Conservation (phyloP, 2,113 vertebrate species). For the Myotis davidii region DNA sequence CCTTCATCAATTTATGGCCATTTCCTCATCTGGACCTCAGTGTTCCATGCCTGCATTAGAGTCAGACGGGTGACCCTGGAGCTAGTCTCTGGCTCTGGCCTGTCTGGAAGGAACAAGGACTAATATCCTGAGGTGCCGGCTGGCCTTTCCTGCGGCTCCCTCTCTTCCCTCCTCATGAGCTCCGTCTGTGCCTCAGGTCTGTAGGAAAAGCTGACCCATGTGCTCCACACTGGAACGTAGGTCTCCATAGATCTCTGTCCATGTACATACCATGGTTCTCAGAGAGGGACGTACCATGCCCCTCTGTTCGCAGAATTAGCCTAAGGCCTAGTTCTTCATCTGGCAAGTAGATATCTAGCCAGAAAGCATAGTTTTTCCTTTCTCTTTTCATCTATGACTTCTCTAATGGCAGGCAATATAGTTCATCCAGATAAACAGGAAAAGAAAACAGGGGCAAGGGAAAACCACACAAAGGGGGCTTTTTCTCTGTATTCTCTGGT, state of each 20-base stretch:
- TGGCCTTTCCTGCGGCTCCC: background rate
- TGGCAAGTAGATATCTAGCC: constrained; percentile 47
- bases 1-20: background rate
- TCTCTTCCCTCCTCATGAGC: too few species aligned
- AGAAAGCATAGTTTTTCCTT: constrained; percentile 52
- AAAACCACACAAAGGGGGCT: background rate
- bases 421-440: constrained; percentile 47
- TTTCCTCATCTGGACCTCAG: background rate
- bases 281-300: background rate
- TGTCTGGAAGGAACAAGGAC: background rate
- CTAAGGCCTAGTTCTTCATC: constrained; percentile 37
- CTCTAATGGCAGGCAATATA: constrained; percentile 56
- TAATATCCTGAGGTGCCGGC: background rate
- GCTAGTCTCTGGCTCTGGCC: background rate
- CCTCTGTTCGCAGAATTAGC: constrained; percentile 47
- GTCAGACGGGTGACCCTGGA: background rate
- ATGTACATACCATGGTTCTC: constrained; percentile 35
- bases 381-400: constrained; percentile 54
- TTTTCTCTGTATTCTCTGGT: background rate
- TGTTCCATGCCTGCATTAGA: background rate
- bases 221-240: background rate
- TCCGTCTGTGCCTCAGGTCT: background rate
- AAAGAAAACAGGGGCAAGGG: background rate
- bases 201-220: constrained; percentile 68
- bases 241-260: constrained; percentile 44